Percentiles rank a stretch among this genome's conserved stretches.
Evolutionary conservation across 2,888 invertebrate genomes (phyloP).

Genomic region (Drosophila mercatorum): DNA sequence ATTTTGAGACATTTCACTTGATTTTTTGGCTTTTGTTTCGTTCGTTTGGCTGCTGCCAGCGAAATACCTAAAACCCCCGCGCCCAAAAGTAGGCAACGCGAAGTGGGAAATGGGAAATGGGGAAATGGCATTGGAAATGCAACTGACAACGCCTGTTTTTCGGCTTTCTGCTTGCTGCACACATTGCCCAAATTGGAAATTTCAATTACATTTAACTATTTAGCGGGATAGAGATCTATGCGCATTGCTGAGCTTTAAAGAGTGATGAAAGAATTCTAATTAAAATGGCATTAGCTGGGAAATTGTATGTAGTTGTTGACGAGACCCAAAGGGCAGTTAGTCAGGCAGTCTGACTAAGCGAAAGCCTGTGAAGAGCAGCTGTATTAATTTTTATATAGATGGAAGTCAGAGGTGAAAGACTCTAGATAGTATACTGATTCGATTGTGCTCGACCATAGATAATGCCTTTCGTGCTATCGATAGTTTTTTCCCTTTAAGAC

Average conservation of each 20-base stretch:
- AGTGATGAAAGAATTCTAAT: not conserved
- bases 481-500: no score
- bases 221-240: not conserved
- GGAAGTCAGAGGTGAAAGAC: no score
- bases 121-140: conserved; percentile 10
- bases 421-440: no score
- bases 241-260: not conserved
- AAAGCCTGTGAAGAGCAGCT: no score
- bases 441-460: no score
- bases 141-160: conserved; percentile 13
- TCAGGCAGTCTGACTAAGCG: no score
- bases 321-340: no score
- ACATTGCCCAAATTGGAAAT: conserved; percentile 6
- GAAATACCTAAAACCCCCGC: conserved; percentile 5
- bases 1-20: conserved; percentile 68
- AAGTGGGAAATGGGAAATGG: conserved; percentile 9
- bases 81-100: conserved; percentile 1
- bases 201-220: conserved; percentile 8
- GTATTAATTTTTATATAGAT: no score
- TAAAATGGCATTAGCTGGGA: not conserved
- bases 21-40: conserved; percentile 49
- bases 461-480: no score
- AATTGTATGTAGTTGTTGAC: no score
- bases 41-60: conserved; percentile 16
- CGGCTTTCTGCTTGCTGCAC: conserved; percentile 7